Evolutionary conservation across 2,888 invertebrate genomes (phyloP).

Genomic region (Sesia bembeciformis): DNA sequence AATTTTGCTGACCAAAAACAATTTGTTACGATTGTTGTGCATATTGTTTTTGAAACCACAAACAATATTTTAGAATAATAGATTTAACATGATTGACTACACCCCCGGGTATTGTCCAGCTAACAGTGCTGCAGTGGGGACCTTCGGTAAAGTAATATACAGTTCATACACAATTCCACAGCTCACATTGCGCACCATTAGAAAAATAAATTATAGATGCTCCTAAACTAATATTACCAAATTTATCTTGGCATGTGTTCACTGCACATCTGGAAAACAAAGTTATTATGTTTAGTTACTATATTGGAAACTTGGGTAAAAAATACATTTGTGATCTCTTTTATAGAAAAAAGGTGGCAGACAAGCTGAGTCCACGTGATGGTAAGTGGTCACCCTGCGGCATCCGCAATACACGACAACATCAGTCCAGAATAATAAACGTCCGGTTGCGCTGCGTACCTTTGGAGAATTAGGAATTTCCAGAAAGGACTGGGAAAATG

Average conservation of each 20-base stretch:
- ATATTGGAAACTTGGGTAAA: not conserved
- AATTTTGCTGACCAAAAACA: slow-evolving; percentile 38
- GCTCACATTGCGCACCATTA: slow-evolving; percentile 72
- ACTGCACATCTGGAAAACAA: slow-evolving; percentile 57
- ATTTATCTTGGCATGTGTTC: slow-evolving; percentile 74
- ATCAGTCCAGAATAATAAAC: no score
- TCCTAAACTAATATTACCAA: slow-evolving; percentile 50
- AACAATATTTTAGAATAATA: slow-evolving; percentile 33
- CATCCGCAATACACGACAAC: no score
- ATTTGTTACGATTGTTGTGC: slow-evolving; percentile 30
- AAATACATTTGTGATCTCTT: not conserved
- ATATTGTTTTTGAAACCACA: slow-evolving; percentile 45
- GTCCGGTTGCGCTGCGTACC: no score
- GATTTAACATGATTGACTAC: slow-evolving; percentile 65
- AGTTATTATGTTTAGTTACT: not conserved
- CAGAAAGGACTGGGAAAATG: no score
- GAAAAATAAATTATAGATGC: slow-evolving; percentile 73
- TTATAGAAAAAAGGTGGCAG: no score
- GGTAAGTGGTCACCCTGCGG: no score
- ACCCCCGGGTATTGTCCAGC: slow-evolving; percentile 61
- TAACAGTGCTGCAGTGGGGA: slow-evolving; percentile 45
- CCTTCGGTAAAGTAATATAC: slow-evolving; percentile 50
- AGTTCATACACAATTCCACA: slow-evolving; percentile 68
- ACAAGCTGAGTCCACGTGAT: no score
- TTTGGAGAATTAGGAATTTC: no score